Base-by-base conservation (phyloP, 2,888 invertebrate species). In the Agrochola macilenta region DNA sequence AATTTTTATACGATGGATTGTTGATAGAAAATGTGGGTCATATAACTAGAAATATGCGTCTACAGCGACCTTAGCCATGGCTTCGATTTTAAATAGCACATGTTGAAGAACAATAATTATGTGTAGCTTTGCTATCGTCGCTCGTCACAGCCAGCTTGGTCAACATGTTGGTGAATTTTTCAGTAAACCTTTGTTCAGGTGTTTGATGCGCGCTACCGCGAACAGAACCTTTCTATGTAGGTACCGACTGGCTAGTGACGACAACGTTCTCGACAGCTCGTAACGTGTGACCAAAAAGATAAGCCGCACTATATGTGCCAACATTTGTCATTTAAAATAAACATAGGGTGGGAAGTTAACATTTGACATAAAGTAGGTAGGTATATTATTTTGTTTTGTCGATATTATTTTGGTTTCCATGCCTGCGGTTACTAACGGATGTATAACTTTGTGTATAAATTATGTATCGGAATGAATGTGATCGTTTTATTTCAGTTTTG, bases 21-120 rank as follows among this genome's bases (percentile, higher is more conserved):
- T 89, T 88, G 81, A 83, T 84, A 88, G 76, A 78, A 80, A 79
- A 88, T 84, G 88, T 86, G 87, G 89, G 89, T 88, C 88, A 88
- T 83, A 86, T 89, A 89, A 83, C 88, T 83, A 85, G 89, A 89
- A 86, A 82, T 88, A 85, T 88, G 78, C 69, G 80, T 81, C 71
- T 58, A 81, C 68, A n/a, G 54, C 63, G 88, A 87, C 88, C 89
- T 88, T 88, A 89, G 88, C 89, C 89, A 84, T 88, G 88, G 80
- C 88, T 88, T 87, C 82, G 78, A 87, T 89, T 80, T 77, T 84
- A 85, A 80, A 86, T 81, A 85, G 82, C 83, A 69, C 66, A 74
- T 84, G 74, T 85, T 78, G 58, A 71, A 87, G 69, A 79, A 70
- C 85, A 79, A 72, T 79, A 81, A 79, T 79, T 49, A 81, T 81